These are phyloP conservation scores for Craterocephalus amniculus DNA, from an alignment of 2,797 vertebrate genomes.

Conservation along the genomic window DNA sequence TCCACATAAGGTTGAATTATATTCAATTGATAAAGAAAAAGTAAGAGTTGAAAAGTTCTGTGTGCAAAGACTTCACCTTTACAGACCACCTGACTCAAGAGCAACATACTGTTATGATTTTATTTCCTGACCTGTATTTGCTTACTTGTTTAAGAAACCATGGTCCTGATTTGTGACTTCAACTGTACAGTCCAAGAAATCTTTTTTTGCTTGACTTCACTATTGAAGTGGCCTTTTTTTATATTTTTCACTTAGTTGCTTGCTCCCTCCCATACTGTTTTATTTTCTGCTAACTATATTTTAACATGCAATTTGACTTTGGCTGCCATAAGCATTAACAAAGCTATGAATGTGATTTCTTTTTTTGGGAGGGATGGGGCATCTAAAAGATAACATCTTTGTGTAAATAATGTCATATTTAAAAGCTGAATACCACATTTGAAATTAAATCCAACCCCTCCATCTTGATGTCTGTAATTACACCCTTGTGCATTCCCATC, in stretches of 20 bases:
- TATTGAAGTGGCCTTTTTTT: constrained; percentile 66
- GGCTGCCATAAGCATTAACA: neutral
- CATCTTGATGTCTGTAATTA: constrained; percentile 30
- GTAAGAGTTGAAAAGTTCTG: neutral
- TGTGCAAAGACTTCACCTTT: neutral
- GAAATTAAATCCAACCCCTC: constrained; percentile 9
- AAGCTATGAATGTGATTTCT: neutral
- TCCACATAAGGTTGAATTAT: too few relatives aligned
- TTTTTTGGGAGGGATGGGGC: rapidly evolving
- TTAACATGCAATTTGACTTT: constrained; percentile 15
- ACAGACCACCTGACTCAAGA: neutral
- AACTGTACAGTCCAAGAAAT: neutral
- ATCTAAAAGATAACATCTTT: neutral
- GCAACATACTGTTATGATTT: neutral
- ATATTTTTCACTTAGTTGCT: constrained; percentile 81
- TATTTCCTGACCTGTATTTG: constrained; percentile 9
- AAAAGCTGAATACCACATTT: constrained; percentile 10
- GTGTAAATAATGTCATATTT: constrained; percentile 4
- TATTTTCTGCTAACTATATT: constrained; percentile 8
- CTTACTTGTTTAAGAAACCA: constrained; percentile 15
- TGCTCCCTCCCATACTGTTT: constrained; percentile 52
- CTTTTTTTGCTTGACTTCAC: constrained; percentile 67
- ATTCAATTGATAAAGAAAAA: constrained; percentile 2
- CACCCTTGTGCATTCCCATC: constrained; percentile 20
- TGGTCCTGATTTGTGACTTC: constrained; percentile 5